Conservation (phyloP, 2,797 vertebrate genomes). For the Enteromius thamalakanensis region DNA sequence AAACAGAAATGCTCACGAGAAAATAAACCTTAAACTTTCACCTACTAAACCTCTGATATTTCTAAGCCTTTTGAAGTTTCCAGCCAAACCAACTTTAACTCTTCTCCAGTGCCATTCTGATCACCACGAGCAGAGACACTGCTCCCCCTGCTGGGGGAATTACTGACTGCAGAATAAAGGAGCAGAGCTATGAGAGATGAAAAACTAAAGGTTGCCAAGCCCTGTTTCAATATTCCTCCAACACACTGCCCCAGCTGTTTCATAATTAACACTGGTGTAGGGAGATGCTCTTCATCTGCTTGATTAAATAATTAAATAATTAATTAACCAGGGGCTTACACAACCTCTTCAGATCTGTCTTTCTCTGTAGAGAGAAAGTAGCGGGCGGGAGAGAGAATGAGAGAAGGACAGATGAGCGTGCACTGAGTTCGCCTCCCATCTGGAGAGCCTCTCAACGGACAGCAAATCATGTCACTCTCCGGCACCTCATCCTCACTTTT, state of each 20-base stretch:
- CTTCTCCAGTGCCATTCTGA: conserved; percentile 46
- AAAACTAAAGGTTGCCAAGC: conserved; percentile 48
- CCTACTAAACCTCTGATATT: conserved; percentile 7
- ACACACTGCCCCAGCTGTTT: conserved; percentile 79
- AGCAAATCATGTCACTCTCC: conserved; percentile 11
- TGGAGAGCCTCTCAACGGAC: conserved; percentile 46
- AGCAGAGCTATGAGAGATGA: conserved; percentile 48
- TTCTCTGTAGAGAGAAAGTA: conserved; percentile 66
- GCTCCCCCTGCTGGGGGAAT: conserved; percentile 72
- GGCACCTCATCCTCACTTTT: background rate
- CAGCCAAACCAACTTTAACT: conserved; percentile 51
- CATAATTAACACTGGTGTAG: conserved; percentile 82
- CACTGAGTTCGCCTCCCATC: conserved; percentile 35
- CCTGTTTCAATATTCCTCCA: conserved; percentile 62
- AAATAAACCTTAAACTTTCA: conserved; percentile 25
- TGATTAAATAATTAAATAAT: conserved; percentile 88
- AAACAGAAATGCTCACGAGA: background rate
- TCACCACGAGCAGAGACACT: conserved; percentile 63
- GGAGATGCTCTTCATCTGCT: conserved; percentile 80
- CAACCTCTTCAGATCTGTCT: conserved; percentile 78
- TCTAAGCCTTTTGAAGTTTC: conserved; percentile 26
- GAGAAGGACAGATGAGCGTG: conserved; percentile 41
- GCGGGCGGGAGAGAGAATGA: conserved; percentile 56
- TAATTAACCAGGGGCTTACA: conserved; percentile 78
- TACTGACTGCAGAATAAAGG: conserved; percentile 56